Evolutionary conservation across 2,888 invertebrate genomes (phyloP).

Genomic region (Eupithecia centaureata): DNA sequence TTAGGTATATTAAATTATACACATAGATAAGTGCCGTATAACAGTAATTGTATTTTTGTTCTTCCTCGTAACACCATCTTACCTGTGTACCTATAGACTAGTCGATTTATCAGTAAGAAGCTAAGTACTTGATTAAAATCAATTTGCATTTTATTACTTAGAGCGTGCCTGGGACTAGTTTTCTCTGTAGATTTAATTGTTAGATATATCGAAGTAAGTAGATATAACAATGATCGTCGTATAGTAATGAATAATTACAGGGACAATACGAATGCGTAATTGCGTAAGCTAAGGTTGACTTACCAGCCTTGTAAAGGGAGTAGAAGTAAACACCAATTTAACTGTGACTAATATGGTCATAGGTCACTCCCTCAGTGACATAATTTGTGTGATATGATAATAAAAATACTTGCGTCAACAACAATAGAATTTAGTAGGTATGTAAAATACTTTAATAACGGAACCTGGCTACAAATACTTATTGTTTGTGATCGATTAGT

Average conservation of each 20-base stretch:
- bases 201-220: too few relatives aligned
- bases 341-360: constrained; percentile 8
- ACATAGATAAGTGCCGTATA: too few relatives aligned
- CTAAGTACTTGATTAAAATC: not conserved
- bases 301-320: constrained; percentile 13
- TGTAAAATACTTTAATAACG: not conserved
- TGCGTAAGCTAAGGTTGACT: too few relatives aligned
- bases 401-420: not conserved
- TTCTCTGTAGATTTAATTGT: constrained; percentile 13
- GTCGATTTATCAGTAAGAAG: not conserved
- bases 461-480: not conserved
- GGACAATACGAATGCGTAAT: not conserved
- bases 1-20: too few relatives aligned
- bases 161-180: not conserved
- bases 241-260: constrained; percentile 1
- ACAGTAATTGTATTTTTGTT: too few relatives aligned
- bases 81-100: not conserved
- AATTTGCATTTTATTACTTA: not conserved
- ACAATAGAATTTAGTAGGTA: not conserved
- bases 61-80: too few relatives aligned
- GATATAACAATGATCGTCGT: not conserved
- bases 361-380: constrained; percentile 7
- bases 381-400: not conserved
- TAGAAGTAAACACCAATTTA: constrained; percentile 10
- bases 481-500: not conserved